Evolutionary conservation across 2,888 invertebrate species (phyloP).

Genomic region (Acanthopleura granulata): DNA sequence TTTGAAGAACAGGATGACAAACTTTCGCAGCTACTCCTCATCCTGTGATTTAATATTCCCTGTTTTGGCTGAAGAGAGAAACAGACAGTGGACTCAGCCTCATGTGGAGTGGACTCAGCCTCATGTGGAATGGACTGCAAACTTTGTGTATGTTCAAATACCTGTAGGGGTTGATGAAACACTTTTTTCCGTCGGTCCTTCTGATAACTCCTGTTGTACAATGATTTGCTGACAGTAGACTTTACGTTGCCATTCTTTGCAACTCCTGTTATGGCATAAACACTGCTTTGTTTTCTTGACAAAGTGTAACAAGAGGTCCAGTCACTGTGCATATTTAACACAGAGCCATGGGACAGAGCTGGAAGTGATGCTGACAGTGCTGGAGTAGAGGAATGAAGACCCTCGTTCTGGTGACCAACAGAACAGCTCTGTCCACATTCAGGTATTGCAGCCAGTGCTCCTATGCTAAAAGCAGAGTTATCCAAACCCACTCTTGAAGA

Average conservation of each 20-base stretch:
- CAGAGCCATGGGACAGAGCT: background rate
- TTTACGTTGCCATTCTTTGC: background rate
- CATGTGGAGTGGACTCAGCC: background rate
- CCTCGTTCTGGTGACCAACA: background rate
- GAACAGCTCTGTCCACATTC: background rate
- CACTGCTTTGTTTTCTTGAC: background rate
- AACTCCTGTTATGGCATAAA: conserved; percentile 9
- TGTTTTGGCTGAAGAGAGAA: background rate
- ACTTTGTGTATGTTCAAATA: background rate
- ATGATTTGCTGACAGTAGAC: background rate
- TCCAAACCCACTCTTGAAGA: background rate
- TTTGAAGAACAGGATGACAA: conserved; percentile 15
- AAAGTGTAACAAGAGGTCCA: background rate
- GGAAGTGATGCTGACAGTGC: background rate
- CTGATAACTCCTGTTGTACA: background rate
- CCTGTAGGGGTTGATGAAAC: background rate
- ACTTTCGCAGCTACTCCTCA: background rate
- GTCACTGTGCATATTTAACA: background rate
- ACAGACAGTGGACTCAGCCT: background rate
- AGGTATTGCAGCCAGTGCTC: background rate
- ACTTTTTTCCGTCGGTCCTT: background rate
- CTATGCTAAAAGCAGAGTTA: background rate
- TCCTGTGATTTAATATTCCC: background rate
- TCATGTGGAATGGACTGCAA: conserved; percentile 23
- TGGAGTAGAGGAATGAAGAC: background rate